Evolutionary conservation across 2,113 vertebrate species (phyloP).

Genomic region (Callithrix jacchus): DNA sequence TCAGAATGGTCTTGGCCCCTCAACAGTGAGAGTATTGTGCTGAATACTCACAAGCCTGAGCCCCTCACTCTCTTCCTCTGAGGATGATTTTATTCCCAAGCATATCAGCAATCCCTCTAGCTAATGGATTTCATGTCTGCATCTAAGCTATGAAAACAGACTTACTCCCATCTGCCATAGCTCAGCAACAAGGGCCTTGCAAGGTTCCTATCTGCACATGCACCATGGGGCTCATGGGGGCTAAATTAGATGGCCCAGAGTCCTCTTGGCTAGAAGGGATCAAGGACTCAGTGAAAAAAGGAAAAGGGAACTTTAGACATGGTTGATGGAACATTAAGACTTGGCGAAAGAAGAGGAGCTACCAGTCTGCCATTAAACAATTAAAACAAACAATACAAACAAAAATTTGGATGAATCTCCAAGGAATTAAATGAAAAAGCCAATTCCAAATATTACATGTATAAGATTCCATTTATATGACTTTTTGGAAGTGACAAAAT

Average conservation of each 20-base stretch:
- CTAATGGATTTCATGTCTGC: background rate
- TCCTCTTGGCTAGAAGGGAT: background rate
- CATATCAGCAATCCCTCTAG: background rate
- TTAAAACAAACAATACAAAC: background rate
- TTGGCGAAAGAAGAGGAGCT: background rate
- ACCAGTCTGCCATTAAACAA: background rate
- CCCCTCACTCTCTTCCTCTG: background rate
- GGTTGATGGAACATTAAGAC: background rate
- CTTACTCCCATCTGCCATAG: background rate
- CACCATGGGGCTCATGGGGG: background rate
- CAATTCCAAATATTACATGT: background rate
- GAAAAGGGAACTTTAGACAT: background rate
- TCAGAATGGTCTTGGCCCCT: background rate
- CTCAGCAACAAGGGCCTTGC: background rate
- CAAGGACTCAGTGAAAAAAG: background rate
- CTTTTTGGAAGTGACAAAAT: background rate
- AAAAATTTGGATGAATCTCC: background rate
- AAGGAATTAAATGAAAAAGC: background rate
- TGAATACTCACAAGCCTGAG: background rate
- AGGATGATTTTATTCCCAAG: background rate
- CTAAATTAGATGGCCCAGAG: background rate
- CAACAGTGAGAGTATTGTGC: background rate
- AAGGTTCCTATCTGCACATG: background rate
- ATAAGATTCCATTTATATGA: background rate
- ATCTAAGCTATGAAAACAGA: background rate